These are phyloP conservation scores for Blomia tropicalis DNA, from an alignment of 2,888 invertebrate genomes.

Conservation along the genomic window DNA sequence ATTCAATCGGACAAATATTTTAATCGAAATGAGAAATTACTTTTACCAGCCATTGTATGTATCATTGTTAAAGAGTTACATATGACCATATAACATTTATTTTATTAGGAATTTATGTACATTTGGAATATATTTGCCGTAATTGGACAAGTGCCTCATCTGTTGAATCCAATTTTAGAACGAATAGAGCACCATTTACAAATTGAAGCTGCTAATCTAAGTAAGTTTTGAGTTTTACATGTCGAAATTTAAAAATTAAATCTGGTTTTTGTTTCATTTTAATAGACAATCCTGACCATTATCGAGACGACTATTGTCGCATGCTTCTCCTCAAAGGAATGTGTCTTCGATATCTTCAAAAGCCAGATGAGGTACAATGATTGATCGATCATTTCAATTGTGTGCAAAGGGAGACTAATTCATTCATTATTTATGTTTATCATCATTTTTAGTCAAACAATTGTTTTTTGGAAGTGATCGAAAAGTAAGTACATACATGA, in stretches of 20 bases:
- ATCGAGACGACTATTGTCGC: constrained; percentile 44
- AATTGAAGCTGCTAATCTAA: not conserved
- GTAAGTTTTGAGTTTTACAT: not conserved
- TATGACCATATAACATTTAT: not conserved
- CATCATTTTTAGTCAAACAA: constrained; percentile 43
- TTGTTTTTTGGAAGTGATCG: constrained; percentile 48
- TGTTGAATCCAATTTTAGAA: constrained; percentile 35
- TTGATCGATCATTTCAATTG: not conserved
- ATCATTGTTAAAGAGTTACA: constrained; percentile 1
- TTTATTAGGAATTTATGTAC: constrained; percentile 59
- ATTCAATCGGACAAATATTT: constrained; percentile 63
- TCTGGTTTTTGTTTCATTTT: not conserved
- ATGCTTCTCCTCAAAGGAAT: constrained; percentile 63
- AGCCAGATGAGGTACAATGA: constrained; percentile 46
- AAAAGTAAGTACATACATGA: constrained; percentile 39
- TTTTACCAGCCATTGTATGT: constrained; percentile 55
- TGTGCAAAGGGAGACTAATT: not conserved
- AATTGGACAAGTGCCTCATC: constrained; percentile 51
- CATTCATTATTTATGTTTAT: no score
- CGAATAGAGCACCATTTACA: constrained; percentile 36
- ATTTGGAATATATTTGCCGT: constrained; percentile 82
- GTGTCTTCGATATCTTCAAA: constrained; percentile 59
- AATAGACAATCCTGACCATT: not conserved
- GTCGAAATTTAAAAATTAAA: no score
- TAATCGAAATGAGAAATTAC: constrained; percentile 52